These are phyloP conservation scores for Panagrolaimus sp. DNA, from an alignment of 1,140 invertebrate species.

Conservation along the genomic window DNA sequence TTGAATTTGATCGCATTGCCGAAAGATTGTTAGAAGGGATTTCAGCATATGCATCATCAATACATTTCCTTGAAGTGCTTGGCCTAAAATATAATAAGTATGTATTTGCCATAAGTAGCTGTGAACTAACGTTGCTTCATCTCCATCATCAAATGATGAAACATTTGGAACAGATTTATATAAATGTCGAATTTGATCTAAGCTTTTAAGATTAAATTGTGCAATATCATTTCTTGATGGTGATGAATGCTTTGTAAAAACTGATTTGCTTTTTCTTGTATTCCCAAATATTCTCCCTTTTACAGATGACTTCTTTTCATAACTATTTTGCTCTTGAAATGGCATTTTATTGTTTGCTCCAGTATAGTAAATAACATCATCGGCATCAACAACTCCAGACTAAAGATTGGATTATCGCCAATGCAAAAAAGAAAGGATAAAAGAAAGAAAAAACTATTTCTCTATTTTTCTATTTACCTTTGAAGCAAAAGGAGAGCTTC, in stretches of 20 bases:
- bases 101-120: too few species aligned
- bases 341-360: not conserved
- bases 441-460: not conserved
- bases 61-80: conserved; percentile 10
- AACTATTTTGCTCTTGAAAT: conserved; percentile 2
- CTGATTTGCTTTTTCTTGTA: conserved; percentile 2
- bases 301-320: conserved; percentile 4
- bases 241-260: conserved; percentile 12
- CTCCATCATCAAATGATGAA: conserved; percentile 12
- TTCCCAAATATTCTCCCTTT: not conserved
- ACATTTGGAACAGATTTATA: conserved; percentile 23
- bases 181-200: conserved; percentile 18
- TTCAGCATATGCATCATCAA: not conserved
- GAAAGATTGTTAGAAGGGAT: not conserved
- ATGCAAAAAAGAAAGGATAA: not conserved
- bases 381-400: conserved; percentile 22
- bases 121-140: not conserved
- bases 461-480: not conserved
- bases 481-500: conserved; percentile 9
- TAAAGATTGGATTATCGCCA: not conserved
- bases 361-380: conserved; percentile 22
- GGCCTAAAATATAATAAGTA: not conserved
- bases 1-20: too few species aligned
- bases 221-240: not conserved
- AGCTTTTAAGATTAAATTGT: conserved; percentile 16